Evolutionary conservation across 2,113 vertebrate species (phyloP).

Genomic region (Vulpes ferrilata): DNA sequence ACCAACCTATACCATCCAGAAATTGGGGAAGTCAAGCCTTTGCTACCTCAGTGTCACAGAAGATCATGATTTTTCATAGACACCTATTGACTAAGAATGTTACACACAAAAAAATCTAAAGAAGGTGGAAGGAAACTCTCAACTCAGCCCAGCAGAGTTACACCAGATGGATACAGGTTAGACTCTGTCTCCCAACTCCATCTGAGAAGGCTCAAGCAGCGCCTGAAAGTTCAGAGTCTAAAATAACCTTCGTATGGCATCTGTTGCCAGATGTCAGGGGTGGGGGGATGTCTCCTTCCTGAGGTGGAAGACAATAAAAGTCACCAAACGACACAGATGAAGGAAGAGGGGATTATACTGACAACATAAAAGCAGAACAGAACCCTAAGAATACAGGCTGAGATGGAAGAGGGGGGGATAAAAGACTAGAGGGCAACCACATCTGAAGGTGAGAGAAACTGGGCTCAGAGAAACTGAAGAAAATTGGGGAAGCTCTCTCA

Average conservation of each 20-base stretch:
- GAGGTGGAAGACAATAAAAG: neutral
- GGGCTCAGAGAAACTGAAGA: neutral
- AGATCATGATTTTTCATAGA: neutral
- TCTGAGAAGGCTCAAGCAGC: neutral
- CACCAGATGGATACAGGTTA: neutral
- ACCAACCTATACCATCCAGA: too few species aligned
- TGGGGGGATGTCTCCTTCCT: neutral
- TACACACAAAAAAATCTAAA: neutral
- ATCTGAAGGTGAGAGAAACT: neutral
- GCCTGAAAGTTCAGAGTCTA: neutral
- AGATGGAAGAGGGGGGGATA: neutral
- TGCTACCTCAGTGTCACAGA: neutral
- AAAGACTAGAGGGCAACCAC: neutral
- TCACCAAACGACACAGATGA: neutral
- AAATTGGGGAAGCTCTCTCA: neutral
- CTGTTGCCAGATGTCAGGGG: too few species aligned
- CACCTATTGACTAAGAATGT: neutral
- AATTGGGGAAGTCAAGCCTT: neutral
- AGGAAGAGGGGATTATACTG: neutral
- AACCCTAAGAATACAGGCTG: neutral
- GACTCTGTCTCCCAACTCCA: neutral
- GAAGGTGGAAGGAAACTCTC: neutral
- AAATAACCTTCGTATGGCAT: accelerated
- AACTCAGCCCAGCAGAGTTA: neutral
- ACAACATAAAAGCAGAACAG: neutral